A percentile compares a stretch with the other conserved stretches of the same genome.
Evolutionary conservation across 2,797 vertebrate species (phyloP).

Genomic region (Emys orbicularis): DNA sequence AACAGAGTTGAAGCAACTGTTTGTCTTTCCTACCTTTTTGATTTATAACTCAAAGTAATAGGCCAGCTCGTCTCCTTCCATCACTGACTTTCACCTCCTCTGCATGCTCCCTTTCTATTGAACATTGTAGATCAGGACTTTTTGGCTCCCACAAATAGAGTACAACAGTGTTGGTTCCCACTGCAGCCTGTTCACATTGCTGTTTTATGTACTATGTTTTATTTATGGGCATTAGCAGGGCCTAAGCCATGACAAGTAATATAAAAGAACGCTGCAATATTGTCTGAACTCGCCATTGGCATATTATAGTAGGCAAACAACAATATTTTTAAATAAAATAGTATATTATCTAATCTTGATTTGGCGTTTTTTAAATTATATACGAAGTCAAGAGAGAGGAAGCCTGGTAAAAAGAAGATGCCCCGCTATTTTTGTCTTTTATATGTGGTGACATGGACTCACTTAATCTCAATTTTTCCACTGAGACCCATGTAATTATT

Average conservation of each 20-base stretch:
- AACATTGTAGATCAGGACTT: not conserved
- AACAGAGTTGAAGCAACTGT: not conserved
- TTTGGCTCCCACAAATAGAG: not conserved
- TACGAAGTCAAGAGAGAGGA: fast-evolving
- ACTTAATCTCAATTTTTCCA: not conserved
- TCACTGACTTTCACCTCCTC: not conserved
- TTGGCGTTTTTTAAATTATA: fast-evolving
- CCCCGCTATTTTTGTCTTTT: not conserved
- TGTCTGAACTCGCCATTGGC: not conserved
- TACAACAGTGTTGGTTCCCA: not conserved
- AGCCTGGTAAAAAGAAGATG: not conserved
- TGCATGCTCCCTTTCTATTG: not conserved
- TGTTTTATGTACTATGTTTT: not conserved
- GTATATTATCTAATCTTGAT: not conserved
- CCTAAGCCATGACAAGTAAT: fast-evolving
- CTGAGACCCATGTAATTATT: not conserved
- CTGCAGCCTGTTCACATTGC: not conserved
- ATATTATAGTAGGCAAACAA: fast-evolving
- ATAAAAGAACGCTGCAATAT: not conserved
- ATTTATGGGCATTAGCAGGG: not conserved
- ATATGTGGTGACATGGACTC: not conserved
- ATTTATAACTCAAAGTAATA: not conserved
- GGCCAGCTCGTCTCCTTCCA: not conserved
- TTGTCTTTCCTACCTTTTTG: not conserved
- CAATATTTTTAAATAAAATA: not conserved